Evolutionary conservation across 2,888 invertebrate species (phyloP), one percentile per base, ranked within the genome.

Genomic region (Mantis religiosa): DNA sequence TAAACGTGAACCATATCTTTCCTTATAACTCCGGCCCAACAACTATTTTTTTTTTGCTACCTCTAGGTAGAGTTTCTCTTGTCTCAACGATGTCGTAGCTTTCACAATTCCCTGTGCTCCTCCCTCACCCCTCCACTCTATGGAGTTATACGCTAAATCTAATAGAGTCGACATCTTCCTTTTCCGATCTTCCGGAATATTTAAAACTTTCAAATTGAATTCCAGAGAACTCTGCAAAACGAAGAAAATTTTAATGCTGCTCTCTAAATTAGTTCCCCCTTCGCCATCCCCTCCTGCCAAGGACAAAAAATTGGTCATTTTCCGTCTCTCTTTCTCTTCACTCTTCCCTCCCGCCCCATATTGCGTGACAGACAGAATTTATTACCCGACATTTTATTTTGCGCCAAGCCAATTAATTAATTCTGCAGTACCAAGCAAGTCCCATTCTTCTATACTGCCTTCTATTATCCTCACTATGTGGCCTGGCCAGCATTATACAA

Each of bases 371-470:
- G 83, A 85, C 89, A 86, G 34, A 89, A 89, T 89, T 89, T 89
- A 89, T 89, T 81, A 87, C 54, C 83, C 87, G 89, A 87, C 89
- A 89, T 89, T 89, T 88, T 89, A 88, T 88, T 89, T 89, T 88
- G 87, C 83, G 82, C 88, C 87, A 83, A 84, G 87, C 89, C 89
- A 89, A 89, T 89, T 89, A 89, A 89, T 89, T 89, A 88, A 89
- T 88, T 88, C 88, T 87, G 85, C 82, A 82, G 89, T 47, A 85
- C 81, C 54, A 71, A 71, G 54, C 54, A 71, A 71, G 54, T 71
- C 54, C 54, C 54, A 71, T 71, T 86, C 87, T 82, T 87, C 84
- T 87, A 88, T 89, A 87, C 89, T 28, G 41, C 47, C 47, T 88
- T 84, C 89, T 89, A 82, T 89, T 89, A 89, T 89, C 88, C 89